A percentile compares a stretch with the other conserved stretches of the same genome.
Evolutionary conservation across 2,888 invertebrate genomes (phyloP).

Genomic region (Drosophila longiperda): DNA sequence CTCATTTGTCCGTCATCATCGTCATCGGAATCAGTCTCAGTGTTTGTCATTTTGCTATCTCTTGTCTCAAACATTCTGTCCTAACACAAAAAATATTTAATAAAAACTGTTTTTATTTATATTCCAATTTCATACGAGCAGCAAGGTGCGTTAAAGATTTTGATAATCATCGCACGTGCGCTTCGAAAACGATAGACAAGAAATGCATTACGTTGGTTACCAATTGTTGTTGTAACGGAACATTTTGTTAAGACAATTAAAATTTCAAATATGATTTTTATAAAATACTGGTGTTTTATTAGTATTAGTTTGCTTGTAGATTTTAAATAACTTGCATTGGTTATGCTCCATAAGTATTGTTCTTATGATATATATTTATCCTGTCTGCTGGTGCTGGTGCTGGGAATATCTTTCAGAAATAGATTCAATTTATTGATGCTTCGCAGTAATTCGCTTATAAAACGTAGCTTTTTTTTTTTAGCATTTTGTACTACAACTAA

Average conservation of each 20-base stretch:
- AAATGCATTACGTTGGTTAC: neutral
- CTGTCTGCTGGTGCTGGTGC: neutral
- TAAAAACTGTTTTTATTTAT: neutral
- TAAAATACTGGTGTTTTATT: neutral
- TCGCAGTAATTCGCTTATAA: neutral
- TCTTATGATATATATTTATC: neutral
- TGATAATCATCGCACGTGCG: neutral
- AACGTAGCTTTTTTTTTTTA: neutral
- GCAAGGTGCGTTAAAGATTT: neutral
- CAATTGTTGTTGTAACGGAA: neutral
- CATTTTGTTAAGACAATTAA: neutral
- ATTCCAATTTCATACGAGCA: neutral
- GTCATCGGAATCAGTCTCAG: constrained; percentile 55
- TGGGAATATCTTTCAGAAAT: too few relatives aligned
- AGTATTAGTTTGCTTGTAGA: neutral
- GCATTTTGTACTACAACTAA: neutral
- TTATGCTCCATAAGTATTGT: neutral
- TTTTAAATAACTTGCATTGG: neutral
- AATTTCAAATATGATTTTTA: neutral
- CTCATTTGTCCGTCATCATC: constrained; percentile 65
- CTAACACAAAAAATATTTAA: neutral
- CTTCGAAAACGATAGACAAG: neutral
- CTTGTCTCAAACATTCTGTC: constrained; percentile 3
- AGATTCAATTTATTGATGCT: too few relatives aligned
- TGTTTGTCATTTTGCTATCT: neutral